phyloP scores from a whole-genome alignment of 2,888 invertebrate genomes.

The Drosophila vallismaia region DNA sequence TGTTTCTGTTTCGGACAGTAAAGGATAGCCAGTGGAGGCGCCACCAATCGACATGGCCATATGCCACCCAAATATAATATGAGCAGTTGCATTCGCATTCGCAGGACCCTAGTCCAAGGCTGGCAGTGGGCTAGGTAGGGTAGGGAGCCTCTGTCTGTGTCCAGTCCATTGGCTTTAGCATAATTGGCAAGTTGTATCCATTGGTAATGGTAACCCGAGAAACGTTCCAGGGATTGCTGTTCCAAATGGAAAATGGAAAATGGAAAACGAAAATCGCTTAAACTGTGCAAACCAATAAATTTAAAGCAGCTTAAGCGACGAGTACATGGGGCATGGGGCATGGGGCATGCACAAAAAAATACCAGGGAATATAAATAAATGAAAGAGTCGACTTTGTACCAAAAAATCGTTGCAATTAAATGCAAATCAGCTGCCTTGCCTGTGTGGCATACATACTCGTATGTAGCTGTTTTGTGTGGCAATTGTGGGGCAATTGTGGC shows the following conservation, averaged over 20 bases:
- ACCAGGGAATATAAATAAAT: not conserved
- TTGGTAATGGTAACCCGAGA: conserved; percentile 32
- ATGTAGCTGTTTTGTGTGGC: not conserved
- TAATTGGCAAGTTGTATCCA: conserved; percentile 76
- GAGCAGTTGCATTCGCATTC: conserved; percentile 25
- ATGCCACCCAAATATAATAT: conserved; percentile 46
- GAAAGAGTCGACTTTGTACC: conserved; percentile 27
- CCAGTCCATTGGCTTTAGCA: conserved; percentile 75
- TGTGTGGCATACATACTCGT: not conserved
- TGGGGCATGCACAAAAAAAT: not conserved
- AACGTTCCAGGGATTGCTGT: too few relatives aligned
- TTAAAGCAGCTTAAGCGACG: conserved; percentile 75
- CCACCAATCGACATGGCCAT: conserved; percentile 37
- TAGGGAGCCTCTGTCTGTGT: conserved; percentile 24
- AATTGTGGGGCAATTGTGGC: not conserved
- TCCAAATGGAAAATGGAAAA: conserved; percentile 7
- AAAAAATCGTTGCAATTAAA: conserved; percentile 70
- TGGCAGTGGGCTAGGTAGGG: too few relatives aligned
- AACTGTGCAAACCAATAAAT: conserved; percentile 78
- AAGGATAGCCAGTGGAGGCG: conserved; percentile 16
- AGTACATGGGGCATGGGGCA: not conserved
- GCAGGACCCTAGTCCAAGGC: not conserved
- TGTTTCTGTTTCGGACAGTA: conserved; percentile 9
- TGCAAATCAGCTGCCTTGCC: conserved; percentile 74
- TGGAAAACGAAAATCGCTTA: conserved; percentile 67